phyloP scores from a whole-genome alignment of 2,797 vertebrate species.

The Danio albolineatus region DNA sequence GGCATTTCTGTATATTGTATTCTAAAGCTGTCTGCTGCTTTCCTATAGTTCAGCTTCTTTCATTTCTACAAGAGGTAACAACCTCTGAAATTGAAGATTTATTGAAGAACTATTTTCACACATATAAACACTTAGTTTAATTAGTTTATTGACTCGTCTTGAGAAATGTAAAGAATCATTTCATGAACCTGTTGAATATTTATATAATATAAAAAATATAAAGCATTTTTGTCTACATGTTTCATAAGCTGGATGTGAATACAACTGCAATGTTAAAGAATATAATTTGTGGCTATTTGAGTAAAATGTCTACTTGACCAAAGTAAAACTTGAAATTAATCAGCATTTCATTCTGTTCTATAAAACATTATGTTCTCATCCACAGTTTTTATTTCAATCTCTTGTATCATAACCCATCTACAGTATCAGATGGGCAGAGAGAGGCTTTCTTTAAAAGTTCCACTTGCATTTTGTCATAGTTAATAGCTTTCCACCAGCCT shows the following conservation, averaged over 20 bases:
- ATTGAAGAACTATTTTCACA: too few relatives aligned
- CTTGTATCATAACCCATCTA: background rate
- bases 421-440: background rate
- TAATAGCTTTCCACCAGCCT: background rate
- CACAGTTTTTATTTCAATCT: background rate
- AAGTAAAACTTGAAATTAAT: background rate
- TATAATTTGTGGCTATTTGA: background rate
- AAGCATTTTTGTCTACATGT: background rate
- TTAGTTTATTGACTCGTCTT: too few relatives aligned
- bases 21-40: rapidly evolving
- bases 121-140: too few relatives aligned
- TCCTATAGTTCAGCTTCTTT: too few relatives aligned
- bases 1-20: background rate
- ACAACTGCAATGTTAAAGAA: background rate
- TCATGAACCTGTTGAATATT: too few relatives aligned
- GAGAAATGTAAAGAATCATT: too few relatives aligned
- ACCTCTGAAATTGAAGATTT: too few relatives aligned
- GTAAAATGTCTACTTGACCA: background rate
- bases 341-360: background rate
- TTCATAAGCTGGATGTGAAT: too few relatives aligned
- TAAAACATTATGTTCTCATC: background rate
- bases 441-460: background rate
- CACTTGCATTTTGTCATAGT: background rate
- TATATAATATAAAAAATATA: too few relatives aligned
- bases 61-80: too few relatives aligned